Percentiles rank a stretch among this genome's conserved stretches.
Conservation (phyloP, 2,113 vertebrate genomes). For the Ifrita kowaldi region DNA sequence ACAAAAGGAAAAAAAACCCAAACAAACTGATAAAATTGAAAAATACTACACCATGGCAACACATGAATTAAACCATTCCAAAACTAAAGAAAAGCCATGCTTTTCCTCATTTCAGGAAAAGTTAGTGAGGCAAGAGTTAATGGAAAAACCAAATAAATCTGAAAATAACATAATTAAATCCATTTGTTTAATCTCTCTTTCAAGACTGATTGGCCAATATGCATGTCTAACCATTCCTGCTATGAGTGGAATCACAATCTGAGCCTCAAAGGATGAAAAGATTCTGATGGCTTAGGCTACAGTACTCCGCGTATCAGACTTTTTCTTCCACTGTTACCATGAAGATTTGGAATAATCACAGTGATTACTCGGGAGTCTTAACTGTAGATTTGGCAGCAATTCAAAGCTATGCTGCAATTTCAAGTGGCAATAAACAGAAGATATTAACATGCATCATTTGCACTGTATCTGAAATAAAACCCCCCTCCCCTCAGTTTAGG, state of each 20-base stretch:
- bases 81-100: background rate
- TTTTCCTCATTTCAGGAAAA: background rate
- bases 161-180: background rate
- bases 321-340: background rate
- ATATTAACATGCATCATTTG: constrained; percentile 49
- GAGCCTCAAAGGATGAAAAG: background rate
- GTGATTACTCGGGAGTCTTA: constrained; percentile 48
- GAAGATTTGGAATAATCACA: constrained; percentile 47
- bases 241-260: background rate
- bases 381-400: constrained; percentile 37
- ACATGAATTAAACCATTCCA: background rate
- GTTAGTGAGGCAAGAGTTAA: background rate
- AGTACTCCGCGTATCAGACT: background rate
- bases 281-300: background rate
- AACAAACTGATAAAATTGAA: background rate
- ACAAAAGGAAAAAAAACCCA: background rate
- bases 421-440: constrained; percentile 51
- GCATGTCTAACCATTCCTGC: background rate
- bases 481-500: background rate
- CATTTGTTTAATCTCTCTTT: constrained; percentile 3
- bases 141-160: background rate
- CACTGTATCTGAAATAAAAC: constrained; percentile 18
- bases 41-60: background rate
- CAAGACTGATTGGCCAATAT: background rate
- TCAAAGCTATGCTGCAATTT: constrained; percentile 50